These are phyloP conservation scores for Lamproptera curius DNA, from an alignment of 2,888 invertebrate genomes.

Conservation along the genomic window DNA sequence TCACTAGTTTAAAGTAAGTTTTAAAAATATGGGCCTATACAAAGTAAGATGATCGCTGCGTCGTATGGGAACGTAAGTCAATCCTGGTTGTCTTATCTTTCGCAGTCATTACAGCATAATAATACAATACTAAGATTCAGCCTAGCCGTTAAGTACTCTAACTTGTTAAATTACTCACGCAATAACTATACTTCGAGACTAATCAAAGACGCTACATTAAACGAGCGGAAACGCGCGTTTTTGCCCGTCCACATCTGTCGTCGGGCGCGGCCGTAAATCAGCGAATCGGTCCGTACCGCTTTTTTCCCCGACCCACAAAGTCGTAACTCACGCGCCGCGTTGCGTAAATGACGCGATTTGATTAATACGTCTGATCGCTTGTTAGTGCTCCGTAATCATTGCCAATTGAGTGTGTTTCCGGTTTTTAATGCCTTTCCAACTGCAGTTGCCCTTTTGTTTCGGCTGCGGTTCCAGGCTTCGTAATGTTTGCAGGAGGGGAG, in stretches of 20 bases:
- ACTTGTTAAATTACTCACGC: no score
- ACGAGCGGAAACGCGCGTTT: slow-evolving; percentile 9
- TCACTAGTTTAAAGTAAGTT: no score
- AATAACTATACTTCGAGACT: no score
- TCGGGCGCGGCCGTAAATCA: slow-evolving; percentile 51
- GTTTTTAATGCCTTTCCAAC: neutral
- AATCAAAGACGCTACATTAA: no score
- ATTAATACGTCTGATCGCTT: slow-evolving; percentile 56
- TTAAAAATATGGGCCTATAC: no score
- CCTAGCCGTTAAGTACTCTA: no score
- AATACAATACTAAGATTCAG: no score
- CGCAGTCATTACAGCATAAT: no score
- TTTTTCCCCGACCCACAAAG: slow-evolving; percentile 44
- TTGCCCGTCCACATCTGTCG: slow-evolving; percentile 30
- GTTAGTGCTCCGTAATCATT: slow-evolving; percentile 25
- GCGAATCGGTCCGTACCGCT: slow-evolving; percentile 42
- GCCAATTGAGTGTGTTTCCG: slow-evolving; percentile 17
- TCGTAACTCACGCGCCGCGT: slow-evolving; percentile 61
- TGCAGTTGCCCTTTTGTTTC: no score
- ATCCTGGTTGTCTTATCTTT: no score
- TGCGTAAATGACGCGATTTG: slow-evolving; percentile 64
- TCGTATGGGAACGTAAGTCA: no score
- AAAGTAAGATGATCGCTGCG: no score
- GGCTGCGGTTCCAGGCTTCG: neutral
- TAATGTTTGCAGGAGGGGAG: neutral